Evolutionary conservation across 2,888 invertebrate genomes (phyloP).

Genomic region (Dorcus hopei): DNA sequence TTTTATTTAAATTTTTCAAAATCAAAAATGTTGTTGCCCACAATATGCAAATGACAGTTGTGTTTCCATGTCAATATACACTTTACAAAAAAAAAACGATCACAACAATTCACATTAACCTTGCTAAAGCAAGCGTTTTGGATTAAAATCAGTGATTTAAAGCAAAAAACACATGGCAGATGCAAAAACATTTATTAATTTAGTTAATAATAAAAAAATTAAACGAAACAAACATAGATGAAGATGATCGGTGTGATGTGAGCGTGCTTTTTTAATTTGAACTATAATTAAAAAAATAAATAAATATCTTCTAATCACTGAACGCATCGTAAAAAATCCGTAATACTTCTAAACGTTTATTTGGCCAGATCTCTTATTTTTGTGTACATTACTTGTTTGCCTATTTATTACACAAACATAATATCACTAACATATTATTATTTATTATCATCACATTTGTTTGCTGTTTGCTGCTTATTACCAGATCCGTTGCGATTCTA

Average conservation of each 20-base stretch:
- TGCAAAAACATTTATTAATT: not conserved
- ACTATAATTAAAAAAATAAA: too few relatives aligned
- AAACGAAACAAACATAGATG: not conserved
- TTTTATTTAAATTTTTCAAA: not conserved
- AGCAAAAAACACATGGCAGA: not conserved
- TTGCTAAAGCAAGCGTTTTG: not conserved
- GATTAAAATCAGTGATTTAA: too few relatives aligned
- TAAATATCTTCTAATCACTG: too few relatives aligned
- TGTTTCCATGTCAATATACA: not conserved
- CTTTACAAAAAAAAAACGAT: not conserved
- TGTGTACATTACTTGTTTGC: not conserved
- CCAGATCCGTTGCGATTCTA: not conserved
- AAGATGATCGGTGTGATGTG: not conserved
- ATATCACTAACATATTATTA: not conserved
- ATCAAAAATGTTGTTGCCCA: not conserved
- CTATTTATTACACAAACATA: not conserved
- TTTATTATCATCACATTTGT: not conserved
- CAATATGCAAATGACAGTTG: not conserved
- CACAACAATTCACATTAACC: not conserved
- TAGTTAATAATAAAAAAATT: not conserved
- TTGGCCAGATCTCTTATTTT: constrained; percentile 13
- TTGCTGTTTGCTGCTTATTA: not conserved
- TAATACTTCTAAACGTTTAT: constrained; percentile 12
- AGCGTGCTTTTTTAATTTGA: too few relatives aligned
- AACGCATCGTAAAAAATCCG: constrained; percentile 17